These are phyloP conservation scores for Amphibalanus amphitrite DNA, from an alignment of 1,140 invertebrate genomes.

Conservation along the genomic window DNA sequence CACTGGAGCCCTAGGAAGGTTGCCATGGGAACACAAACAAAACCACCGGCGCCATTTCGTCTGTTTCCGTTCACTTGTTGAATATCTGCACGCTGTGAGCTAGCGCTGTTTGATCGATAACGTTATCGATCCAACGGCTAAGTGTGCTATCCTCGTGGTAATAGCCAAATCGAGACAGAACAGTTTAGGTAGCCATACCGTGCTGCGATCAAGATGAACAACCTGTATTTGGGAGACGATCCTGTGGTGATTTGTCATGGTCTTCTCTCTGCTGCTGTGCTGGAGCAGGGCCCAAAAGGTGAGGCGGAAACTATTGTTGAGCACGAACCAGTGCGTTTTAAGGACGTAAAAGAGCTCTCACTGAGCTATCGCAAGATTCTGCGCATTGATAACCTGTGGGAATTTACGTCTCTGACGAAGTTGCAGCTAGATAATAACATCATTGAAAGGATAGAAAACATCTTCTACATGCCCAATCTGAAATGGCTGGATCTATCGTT, in stretches of 20 bases:
- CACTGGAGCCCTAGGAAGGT: too few species aligned
- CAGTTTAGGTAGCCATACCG: background rate
- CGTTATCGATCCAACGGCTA: background rate
- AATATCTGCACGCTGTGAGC: too few species aligned
- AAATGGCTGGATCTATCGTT: background rate
- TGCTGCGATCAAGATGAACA: background rate
- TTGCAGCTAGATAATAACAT: background rate
- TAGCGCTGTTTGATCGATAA: background rate
- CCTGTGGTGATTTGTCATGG: background rate
- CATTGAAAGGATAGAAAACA: background rate
- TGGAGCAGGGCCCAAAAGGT: background rate
- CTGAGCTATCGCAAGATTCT: background rate
- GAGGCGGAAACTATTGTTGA: background rate
- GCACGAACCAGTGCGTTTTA: background rate
- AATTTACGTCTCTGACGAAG: background rate
- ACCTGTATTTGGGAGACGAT: background rate
- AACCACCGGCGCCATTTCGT: too few species aligned
- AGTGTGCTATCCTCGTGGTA: background rate
- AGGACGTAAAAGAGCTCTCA: background rate
- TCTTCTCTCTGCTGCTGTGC: background rate
- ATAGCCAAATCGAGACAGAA: background rate
- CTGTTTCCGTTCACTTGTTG: background rate
- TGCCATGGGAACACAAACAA: background rate
- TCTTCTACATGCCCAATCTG: background rate
- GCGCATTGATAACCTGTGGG: background rate